These are phyloP conservation scores for Onychostoma macrolepis DNA, from an alignment of 2,113 vertebrate species.

Conservation along the genomic window DNA sequence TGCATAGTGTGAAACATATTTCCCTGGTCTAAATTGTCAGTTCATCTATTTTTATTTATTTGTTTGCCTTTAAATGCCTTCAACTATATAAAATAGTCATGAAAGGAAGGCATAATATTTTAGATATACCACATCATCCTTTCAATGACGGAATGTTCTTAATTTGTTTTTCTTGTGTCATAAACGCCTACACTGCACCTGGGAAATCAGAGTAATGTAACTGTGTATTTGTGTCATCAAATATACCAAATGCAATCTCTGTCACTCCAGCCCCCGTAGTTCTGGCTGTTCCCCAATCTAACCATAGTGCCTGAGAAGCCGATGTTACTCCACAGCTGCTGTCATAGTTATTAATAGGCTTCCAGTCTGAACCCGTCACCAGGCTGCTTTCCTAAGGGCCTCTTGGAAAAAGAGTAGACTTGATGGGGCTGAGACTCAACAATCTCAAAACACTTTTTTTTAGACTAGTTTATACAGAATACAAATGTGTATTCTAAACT, in stretches of 20 bases:
- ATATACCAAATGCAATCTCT: slow-evolving; percentile 28
- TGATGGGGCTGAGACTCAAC: slow-evolving; percentile 6
- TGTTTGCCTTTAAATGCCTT: neutral
- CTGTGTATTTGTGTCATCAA: slow-evolving; percentile 14
- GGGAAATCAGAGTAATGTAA: slow-evolving; percentile 11
- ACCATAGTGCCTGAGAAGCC: slow-evolving; percentile 34
- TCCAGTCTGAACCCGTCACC: slow-evolving; percentile 36
- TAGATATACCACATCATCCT: neutral
- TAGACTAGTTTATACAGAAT: neutral
- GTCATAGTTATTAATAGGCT: slow-evolving; percentile 58
- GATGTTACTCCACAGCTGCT: slow-evolving; percentile 54
- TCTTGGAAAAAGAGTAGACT: slow-evolving; percentile 27
- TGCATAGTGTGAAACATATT: neutral
- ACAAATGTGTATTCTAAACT: neutral
- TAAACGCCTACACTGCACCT: neutral
- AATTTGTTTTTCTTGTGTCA: slow-evolving; percentile 3
- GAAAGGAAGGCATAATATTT: neutral
- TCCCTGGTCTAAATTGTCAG: neutral
- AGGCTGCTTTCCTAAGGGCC: slow-evolving; percentile 23
- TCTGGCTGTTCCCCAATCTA: slow-evolving; percentile 4
- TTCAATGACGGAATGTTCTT: neutral
- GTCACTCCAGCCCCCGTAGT: slow-evolving; percentile 1
- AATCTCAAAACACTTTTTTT: neutral
- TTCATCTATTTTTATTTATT: no score
- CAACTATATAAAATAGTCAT: neutral